Evolutionary conservation across 2,797 vertebrate species (phyloP).

Genomic region (Pogoniulus pusillus): DNA sequence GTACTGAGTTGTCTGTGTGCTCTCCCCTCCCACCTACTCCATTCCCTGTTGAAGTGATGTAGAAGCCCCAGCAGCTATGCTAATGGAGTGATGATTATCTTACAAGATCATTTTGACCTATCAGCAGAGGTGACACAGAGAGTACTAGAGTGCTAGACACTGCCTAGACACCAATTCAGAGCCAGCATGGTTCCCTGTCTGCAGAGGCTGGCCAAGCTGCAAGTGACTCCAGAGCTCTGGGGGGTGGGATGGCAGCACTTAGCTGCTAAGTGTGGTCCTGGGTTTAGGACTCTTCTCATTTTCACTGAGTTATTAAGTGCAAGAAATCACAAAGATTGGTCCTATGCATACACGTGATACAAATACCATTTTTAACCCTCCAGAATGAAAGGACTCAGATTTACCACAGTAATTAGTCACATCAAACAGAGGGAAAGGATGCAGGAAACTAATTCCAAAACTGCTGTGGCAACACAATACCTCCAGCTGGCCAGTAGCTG

Average conservation of each 20-base stretch:
- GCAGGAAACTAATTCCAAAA: not conserved
- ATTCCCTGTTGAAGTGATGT: not conserved
- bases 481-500: not conserved
- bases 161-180: not conserved
- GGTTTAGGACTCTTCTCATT: not conserved
- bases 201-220: not conserved
- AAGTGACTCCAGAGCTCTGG: not conserved
- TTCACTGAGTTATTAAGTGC: not conserved
- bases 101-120: not conserved
- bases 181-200: not conserved
- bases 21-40: not conserved
- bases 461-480: not conserved
- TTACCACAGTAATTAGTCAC: not conserved
- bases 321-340: not conserved
- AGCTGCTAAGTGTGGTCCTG: not conserved
- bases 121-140: not conserved
- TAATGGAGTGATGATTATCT: not conserved
- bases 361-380: not conserved
- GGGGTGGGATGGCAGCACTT: not conserved
- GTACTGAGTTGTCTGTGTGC: rapidly evolving
- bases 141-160: not conserved
- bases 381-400: not conserved
- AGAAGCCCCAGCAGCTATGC: not conserved
- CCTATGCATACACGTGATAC: not conserved
- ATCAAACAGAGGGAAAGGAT: not conserved